Percentiles rank a stretch among this genome's conserved stretches.
These are phyloP conservation scores for Tautogolabrus adspersus DNA, from an alignment of 2,113 vertebrate species.

Conservation along the genomic window DNA sequence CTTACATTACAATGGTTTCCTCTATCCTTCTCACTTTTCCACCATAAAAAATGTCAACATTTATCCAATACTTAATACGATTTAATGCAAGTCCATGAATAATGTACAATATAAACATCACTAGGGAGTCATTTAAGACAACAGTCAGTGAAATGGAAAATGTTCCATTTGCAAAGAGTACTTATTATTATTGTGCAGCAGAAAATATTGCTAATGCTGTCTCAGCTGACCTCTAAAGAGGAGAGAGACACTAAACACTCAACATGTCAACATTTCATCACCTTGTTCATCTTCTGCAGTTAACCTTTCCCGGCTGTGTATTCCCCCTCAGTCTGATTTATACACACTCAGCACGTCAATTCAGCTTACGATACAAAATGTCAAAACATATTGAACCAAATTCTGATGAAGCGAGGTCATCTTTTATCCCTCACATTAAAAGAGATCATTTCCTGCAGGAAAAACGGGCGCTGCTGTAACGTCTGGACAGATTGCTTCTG, in stretches of 20 bases:
- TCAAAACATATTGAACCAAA: constrained; percentile 54
- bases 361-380: constrained; percentile 10
- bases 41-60: too few species aligned
- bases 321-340: constrained; percentile 31
- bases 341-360: constrained; percentile 26
- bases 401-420: constrained; percentile 43
- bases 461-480: not conserved
- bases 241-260: not conserved
- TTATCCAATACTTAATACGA: too few species aligned
- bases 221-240: not conserved
- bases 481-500: constrained; percentile 39
- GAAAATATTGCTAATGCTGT: not conserved
- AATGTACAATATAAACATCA: too few species aligned
- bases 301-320: constrained; percentile 33
- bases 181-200: too few species aligned
- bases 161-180: not conserved
- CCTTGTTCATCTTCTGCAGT: not conserved
- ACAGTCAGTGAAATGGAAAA: not conserved
- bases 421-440: constrained; percentile 51
- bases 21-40: not conserved
- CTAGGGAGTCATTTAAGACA: not conserved
- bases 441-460: constrained; percentile 37
- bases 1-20: too few species aligned
- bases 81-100: too few species aligned
- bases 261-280: constrained; percentile 29